Evolutionary conservation across 37 sponge, comb jelly and placozoan species (phyloP).

Genomic region (Chondrosia reniformis): DNA sequence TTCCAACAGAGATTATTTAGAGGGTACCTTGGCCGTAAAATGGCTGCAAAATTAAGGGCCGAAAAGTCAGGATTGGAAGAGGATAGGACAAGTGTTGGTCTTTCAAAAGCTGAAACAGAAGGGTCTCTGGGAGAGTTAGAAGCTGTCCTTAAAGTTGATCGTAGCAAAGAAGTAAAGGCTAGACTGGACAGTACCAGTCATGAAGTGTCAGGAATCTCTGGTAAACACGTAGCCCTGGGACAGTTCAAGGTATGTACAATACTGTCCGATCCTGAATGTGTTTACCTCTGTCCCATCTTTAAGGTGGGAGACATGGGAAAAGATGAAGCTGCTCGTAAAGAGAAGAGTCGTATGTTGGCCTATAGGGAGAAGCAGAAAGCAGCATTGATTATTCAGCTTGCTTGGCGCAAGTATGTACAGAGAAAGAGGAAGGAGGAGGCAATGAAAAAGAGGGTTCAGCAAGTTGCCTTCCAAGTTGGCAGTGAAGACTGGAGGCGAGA

Average conservation of each 20-base stretch:
- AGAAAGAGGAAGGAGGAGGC: constrained; percentile 6
- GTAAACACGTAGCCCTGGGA: background rate
- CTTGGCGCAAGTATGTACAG: constrained; percentile 68
- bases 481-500: constrained; percentile 79
- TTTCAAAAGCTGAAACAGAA: no score
- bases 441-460: constrained; percentile 17
- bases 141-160: no score
- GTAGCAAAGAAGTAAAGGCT: background rate
- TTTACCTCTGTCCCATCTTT: background rate
- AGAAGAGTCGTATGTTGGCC: constrained; percentile 54
- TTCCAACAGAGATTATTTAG: no score
- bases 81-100: no score
- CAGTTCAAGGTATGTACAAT: background rate
- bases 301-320: constrained; percentile 29
- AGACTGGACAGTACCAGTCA: background rate
- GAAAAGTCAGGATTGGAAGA: no score
- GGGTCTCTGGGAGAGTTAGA: no score
- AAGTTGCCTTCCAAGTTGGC: constrained; percentile 51
- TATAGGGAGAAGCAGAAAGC: constrained; percentile 75
- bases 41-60: no score
- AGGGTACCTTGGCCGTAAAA: no score
- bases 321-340: constrained; percentile 30
- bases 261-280: background rate
- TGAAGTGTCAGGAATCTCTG: background rate
- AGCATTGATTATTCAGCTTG: constrained; percentile 82